phyloP scores from a whole-genome alignment of 2,797 vertebrate species.

The Echiichthys vipera region DNA sequence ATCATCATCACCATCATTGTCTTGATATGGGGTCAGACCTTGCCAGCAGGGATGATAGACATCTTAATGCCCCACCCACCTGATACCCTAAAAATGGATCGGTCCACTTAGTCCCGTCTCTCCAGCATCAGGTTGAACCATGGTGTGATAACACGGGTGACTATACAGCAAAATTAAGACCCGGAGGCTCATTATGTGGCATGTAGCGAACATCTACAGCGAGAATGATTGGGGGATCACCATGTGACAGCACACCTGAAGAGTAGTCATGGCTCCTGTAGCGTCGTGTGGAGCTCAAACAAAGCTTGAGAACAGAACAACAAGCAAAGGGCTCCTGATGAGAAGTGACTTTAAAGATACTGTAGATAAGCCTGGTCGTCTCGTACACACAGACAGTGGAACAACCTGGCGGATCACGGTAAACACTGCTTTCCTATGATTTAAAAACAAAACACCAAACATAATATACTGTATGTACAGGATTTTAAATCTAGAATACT shows the following conservation, averaged over 20 bases:
- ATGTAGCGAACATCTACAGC: conserved; percentile 62
- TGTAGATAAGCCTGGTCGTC: conserved; percentile 73
- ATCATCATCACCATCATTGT: conserved; percentile 78
- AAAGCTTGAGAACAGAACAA: no score
- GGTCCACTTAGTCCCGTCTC: conserved; percentile 48
- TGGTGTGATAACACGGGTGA: conserved; percentile 62
- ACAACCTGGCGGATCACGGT: conserved; percentile 74
- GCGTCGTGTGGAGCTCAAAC: conserved; percentile 93
- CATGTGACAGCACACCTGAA: conserved; percentile 76
- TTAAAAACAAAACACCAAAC: conserved; percentile 44
- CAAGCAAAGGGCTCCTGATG: conserved; percentile 86
- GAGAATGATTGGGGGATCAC: conserved; percentile 59
- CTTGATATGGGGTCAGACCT: conserved; percentile 77
- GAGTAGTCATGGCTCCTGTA: conserved; percentile 77
- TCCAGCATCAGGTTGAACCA: conserved; percentile 75
- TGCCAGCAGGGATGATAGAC: conserved; percentile 82
- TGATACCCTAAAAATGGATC: conserved; percentile 53
- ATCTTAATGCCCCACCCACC: conserved; percentile 67
- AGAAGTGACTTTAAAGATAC: conserved; percentile 78
- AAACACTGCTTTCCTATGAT: conserved; percentile 75
- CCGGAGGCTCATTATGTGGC: conserved; percentile 68
- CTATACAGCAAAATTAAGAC: conserved; percentile 74
- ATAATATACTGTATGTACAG: conserved; percentile 61
- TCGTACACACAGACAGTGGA: conserved; percentile 69
- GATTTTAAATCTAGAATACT: conserved; percentile 59